Percentiles rank a stretch among this genome's conserved stretches.
These are phyloP conservation scores for Alca torda DNA, from an alignment of 2,797 vertebrate species.

Conservation along the genomic window DNA sequence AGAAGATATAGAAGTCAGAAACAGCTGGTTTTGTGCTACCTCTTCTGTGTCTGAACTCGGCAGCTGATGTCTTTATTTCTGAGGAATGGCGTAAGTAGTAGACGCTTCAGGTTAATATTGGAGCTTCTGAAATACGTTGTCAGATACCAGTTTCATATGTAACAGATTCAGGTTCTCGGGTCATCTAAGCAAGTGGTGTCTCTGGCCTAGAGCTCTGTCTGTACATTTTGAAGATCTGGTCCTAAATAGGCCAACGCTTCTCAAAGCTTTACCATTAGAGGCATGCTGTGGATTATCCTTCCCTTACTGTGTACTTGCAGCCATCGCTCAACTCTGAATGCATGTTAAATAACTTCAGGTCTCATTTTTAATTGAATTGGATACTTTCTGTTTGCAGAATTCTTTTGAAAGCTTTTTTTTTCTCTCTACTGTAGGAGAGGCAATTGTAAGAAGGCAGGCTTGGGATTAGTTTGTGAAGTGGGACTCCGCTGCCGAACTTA, in stretches of 20 bases:
- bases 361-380: background rate
- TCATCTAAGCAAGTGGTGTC: background rate
- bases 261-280: background rate
- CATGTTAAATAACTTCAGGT: accelerated
- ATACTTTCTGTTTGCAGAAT: background rate
- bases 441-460: conserved; percentile 93
- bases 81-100: background rate
- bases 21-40: background rate
- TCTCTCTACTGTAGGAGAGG: conserved; percentile 84
- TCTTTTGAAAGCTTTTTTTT: background rate
- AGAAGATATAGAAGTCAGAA: background rate
- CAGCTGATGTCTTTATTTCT: background rate
- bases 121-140: background rate
- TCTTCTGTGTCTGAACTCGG: background rate
- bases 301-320: background rate
- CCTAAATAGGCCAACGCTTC: background rate
- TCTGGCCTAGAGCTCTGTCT: background rate
- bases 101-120: background rate
- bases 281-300: background rate
- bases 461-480: conserved; percentile 93
- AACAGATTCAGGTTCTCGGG: background rate
- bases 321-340: accelerated
- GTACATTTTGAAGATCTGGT: background rate
- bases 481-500: conserved; percentile 94
- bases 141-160: background rate